These are phyloP conservation scores for Drosophila flavopinicola DNA, from an alignment of 2,888 invertebrate genomes.

Conservation along the genomic window DNA sequence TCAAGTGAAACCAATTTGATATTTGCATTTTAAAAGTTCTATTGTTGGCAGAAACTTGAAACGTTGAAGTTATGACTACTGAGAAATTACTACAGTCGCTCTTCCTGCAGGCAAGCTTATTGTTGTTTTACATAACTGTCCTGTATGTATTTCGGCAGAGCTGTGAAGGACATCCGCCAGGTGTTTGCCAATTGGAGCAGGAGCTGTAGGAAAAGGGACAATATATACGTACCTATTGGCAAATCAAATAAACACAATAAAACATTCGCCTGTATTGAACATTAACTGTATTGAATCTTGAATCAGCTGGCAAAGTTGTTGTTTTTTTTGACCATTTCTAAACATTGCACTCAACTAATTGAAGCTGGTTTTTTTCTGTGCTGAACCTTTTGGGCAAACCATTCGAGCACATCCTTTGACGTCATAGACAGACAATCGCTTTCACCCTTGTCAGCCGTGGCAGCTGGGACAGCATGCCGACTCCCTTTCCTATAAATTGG, in stretches of 20 bases:
- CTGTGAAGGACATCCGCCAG: constrained; percentile 51
- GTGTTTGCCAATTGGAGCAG: constrained; percentile 41
- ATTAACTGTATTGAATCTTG: no score
- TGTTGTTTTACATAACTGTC: constrained; percentile 29
- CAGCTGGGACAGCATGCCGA: constrained; percentile 4
- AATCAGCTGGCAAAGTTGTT: neutral
- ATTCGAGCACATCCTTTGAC: constrained; percentile 23
- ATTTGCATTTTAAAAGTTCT: neutral
- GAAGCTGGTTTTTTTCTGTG: constrained; percentile 21
- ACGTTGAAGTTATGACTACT: constrained; percentile 15
- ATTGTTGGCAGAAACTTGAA: constrained; percentile 8
- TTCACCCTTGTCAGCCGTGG: constrained; percentile 45
- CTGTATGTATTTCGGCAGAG: constrained; percentile 22
- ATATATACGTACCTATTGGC: constrained; percentile 6
- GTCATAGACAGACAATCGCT: constrained; percentile 38
- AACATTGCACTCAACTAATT: constrained; percentile 65
- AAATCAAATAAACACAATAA: constrained; percentile 23
- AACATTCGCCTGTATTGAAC: constrained; percentile 13
- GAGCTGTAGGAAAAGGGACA: constrained; percentile 13
- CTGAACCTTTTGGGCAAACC: constrained; percentile 8
- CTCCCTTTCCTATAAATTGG: neutral
- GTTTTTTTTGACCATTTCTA: constrained; percentile 21
- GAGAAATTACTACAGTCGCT: constrained; percentile 20
- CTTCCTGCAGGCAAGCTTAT: neutral
- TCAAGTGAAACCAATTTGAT: neutral